Evolutionary conservation across 1,140 invertebrate genomes (phyloP).

Genomic region (Pachyrhynchus sulphureomaculatus): DNA sequence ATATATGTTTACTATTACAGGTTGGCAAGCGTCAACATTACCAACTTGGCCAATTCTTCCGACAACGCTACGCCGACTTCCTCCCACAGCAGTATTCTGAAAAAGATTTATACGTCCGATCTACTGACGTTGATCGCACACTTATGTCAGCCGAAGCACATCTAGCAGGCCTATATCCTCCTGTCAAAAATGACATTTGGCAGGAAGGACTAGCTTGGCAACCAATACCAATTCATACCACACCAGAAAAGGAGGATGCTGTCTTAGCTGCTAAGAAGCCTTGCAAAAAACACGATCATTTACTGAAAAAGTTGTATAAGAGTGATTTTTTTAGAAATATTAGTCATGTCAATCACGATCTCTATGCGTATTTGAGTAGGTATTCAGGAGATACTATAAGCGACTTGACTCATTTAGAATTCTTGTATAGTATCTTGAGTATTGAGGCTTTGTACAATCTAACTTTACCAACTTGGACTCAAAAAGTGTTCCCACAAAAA

Average conservation of each 20-base stretch:
- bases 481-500: conserved; percentile 56
- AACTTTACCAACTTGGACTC: conserved; percentile 73
- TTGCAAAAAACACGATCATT: conserved; percentile 65
- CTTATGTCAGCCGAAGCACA: conserved; percentile 85
- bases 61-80: conserved; percentile 66
- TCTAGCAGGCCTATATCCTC: conserved; percentile 80
- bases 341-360: conserved; percentile 59
- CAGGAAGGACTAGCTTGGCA: conserved; percentile 76
- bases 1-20: conserved; percentile 57
- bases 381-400: conserved; percentile 61
- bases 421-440: conserved; percentile 66
- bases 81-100: conserved; percentile 56
- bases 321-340: conserved; percentile 61
- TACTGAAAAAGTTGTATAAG: conserved; percentile 57
- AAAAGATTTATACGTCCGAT: conserved; percentile 54
- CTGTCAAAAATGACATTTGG: conserved; percentile 63
- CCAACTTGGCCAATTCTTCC: conserved; percentile 73
- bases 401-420: conserved; percentile 57
- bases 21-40: conserved; percentile 77
- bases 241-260: conserved; percentile 65
- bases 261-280: conserved; percentile 60
- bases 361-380: conserved; percentile 65
- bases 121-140: conserved; percentile 85
- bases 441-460: conserved; percentile 73
- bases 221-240: conserved; percentile 85